phyloP scores from a whole-genome alignment of 2,888 invertebrate species.

The Aphidoletes aphidimyza region DNA sequence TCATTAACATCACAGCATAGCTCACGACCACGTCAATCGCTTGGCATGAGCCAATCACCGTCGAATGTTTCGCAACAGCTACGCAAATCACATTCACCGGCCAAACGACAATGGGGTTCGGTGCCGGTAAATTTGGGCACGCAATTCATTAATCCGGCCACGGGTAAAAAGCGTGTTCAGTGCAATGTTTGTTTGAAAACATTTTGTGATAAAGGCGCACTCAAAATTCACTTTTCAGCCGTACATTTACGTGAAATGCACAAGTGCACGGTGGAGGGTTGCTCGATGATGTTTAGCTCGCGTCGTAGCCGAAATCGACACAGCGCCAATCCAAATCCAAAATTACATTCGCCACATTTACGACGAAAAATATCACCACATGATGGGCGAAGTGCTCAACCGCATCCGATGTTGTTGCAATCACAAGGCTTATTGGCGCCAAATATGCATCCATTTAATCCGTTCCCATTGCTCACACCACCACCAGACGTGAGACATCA shows the following conservation, averaged over 20 bases:
- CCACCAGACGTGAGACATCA: constrained; percentile 66
- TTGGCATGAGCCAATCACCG: neutral
- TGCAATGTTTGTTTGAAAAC: constrained; percentile 99
- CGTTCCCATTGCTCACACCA: constrained; percentile 81
- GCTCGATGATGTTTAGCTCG: constrained; percentile 99
- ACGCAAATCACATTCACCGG: constrained; percentile 59
- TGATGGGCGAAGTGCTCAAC: constrained; percentile 89
- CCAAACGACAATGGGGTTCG: constrained; percentile 59
- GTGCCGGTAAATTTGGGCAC: constrained; percentile 69
- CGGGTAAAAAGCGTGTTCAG: constrained; percentile 96
- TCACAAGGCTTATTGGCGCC: constrained; percentile 71
- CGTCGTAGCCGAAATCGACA: constrained; percentile 94
- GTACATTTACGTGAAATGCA: constrained; percentile 99
- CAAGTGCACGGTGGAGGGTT: constrained; percentile 97
- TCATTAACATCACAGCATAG: constrained; percentile 66
- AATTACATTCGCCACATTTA: constrained; percentile 94
- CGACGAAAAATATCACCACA: constrained; percentile 94
- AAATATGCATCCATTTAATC: constrained; percentile 73
- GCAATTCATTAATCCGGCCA: constrained; percentile 90
- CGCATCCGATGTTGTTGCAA: constrained; percentile 82
- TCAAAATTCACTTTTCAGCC: constrained; percentile 99
- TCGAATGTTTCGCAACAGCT: constrained; percentile 41
- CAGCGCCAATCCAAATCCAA: constrained; percentile 98
- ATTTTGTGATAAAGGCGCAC: constrained; percentile 99
- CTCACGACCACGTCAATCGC: constrained; percentile 58